Evolutionary conservation across 1,140 invertebrate genomes (phyloP), one percentile per base, ranked within the genome.

Genomic region (Piezodorus guildinii): DNA sequence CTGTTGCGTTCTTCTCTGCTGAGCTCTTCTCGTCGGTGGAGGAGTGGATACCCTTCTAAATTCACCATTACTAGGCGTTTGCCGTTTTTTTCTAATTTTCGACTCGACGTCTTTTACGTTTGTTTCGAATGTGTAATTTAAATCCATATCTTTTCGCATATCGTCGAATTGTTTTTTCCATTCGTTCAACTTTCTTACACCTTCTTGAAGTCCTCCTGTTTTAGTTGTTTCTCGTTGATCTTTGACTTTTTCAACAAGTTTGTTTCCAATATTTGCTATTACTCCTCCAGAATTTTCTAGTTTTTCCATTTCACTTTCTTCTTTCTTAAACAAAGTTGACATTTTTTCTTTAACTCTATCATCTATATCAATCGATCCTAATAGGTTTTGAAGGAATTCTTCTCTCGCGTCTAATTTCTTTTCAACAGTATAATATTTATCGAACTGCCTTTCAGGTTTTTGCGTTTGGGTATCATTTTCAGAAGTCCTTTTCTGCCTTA

Each of bases 201-300:
- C 17, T 14, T 19, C 15, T 56, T 56, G 17, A 8, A 16, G 25
- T 4, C 23, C 52, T 17, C 17, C 21, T 23, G 52, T 23, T 23
- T 56, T 25, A 23, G 2, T 23, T 1, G 3, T 10, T 2, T 56
- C 23, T 3, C 19, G 17, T 23, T 56, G 23, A 23, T 21, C 17
- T 25, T 16, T 23, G 27, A 56, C 19, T 4, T 23, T 56, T 56
- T 56, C 17, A 2, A 19, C 52, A 56, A 56, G 17, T 25, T 15
- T 56, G 6, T 56, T 25, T 14, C 23, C 23, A 5, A 56, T 25
- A 15, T 25, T 56, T 4, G 23, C 15, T 15, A 56, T 58, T 43
- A 61, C 16, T 54, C 45, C 64, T 65, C n/a, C 51, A 44, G 27
- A 86, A 73, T 78, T 85, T 86, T 63, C 83, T 15, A 52, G 9